These are phyloP conservation scores for Puffinus mauretanicus DNA, from an alignment of 2,113 vertebrate species.

Conservation along the genomic window DNA sequence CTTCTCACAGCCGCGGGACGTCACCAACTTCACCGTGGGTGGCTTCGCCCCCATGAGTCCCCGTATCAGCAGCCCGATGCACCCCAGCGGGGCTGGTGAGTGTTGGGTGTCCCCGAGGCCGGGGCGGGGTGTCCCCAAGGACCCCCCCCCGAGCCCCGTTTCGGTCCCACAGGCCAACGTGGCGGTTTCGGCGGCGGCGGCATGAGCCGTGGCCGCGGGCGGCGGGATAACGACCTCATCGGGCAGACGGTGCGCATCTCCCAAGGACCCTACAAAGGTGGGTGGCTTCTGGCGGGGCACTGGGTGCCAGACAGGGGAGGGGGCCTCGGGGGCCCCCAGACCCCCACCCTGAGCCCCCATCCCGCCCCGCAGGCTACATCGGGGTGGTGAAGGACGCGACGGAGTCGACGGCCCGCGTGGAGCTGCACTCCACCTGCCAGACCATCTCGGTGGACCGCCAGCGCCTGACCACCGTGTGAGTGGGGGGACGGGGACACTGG, in stretches of 20 bases:
- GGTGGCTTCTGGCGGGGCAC: not conserved
- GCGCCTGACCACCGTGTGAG: slow-evolving; percentile 86
- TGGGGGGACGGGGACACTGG: rapidly evolving
- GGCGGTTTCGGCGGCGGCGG: slow-evolving; percentile 79
- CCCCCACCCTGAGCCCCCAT: rapidly evolving
- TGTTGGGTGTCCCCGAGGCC: rapidly evolving
- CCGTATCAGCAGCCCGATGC: slow-evolving; percentile 93
- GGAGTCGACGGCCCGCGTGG: slow-evolving; percentile 89
- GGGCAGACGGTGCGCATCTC: slow-evolving; percentile 95
- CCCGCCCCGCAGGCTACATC: slow-evolving; percentile 80
- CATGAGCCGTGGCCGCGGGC: slow-evolving; percentile 87
- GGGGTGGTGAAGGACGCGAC: slow-evolving; percentile 95
- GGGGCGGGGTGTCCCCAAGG: rapidly evolving
- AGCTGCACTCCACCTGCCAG: slow-evolving; percentile 95
- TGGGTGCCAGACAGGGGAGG: too few relatives aligned
- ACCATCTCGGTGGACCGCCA: slow-evolving; percentile 95
- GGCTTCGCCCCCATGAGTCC: slow-evolving; percentile 94
- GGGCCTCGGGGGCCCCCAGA: rapidly evolving
- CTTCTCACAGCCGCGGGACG: slow-evolving; percentile 82
- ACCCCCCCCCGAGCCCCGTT: not conserved
- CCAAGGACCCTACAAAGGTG: slow-evolving; percentile 95
- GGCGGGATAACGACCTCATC: slow-evolving; percentile 92
- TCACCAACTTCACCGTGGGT: slow-evolving; percentile 90
- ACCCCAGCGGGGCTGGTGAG: slow-evolving; percentile 82
- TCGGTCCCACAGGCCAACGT: slow-evolving; percentile 60